Percentiles rank a stretch among this genome's conserved stretches.
These are phyloP conservation scores for Oreonectes daqikongensis DNA, from an alignment of 2,797 vertebrate species.

Conservation along the genomic window DNA sequence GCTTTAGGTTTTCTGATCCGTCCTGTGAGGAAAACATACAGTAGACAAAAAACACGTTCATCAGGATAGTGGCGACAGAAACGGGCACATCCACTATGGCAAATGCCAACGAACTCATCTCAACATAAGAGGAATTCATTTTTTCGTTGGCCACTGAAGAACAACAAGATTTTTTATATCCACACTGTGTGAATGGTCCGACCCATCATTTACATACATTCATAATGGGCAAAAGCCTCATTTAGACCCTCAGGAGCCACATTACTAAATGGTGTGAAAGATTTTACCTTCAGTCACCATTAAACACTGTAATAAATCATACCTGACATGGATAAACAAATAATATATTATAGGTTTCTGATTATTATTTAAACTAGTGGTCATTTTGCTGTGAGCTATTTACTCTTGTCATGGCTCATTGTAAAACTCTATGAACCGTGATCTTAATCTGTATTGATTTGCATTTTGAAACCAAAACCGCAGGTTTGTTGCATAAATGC, in stretches of 20 bases:
- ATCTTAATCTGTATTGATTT: not conserved
- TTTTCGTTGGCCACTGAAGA: not conserved
- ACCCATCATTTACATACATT: not conserved
- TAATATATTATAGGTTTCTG: not conserved
- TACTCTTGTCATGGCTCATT: not conserved
- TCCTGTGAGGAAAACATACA: slow-evolving; percentile 52
- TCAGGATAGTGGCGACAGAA: slow-evolving; percentile 25
- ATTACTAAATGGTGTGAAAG: not conserved
- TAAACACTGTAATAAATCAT: not conserved
- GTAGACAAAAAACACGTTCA: slow-evolving; percentile 59
- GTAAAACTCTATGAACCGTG: not conserved
- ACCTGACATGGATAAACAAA: not conserved
- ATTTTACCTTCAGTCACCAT: too few species aligned
- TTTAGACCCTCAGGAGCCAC: not conserved
- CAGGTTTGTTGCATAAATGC: not conserved
- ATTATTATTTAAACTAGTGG: not conserved
- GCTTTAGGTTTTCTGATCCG: slow-evolving; percentile 49
- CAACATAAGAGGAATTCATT: not conserved
- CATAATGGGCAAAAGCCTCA: not conserved
- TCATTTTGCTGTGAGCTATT: not conserved
- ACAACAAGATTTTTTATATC: not conserved
- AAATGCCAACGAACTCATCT: slow-evolving; percentile 17
- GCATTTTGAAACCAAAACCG: not conserved
- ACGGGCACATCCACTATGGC: slow-evolving; percentile 41
- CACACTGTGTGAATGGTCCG: not conserved